Percentiles rank a stretch among this genome's conserved stretches.
Conservation (phyloP, 2,113 vertebrate genomes). For the Cyanistes caeruleus region DNA sequence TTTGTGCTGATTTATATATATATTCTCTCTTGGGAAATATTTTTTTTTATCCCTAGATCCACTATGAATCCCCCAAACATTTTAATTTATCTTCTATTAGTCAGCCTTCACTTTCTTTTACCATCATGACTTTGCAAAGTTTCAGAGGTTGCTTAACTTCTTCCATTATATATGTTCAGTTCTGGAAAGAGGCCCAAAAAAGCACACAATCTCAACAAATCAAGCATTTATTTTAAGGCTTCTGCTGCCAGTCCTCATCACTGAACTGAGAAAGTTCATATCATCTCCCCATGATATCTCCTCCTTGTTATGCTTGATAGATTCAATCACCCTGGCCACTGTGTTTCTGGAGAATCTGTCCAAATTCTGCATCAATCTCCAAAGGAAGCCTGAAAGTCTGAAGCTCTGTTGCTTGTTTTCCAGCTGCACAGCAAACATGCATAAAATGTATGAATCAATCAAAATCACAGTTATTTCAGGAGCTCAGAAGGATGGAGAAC, state of each 20-base stretch:
- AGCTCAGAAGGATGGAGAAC: background rate
- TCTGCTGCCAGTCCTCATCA: conserved; percentile 9
- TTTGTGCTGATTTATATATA: background rate
- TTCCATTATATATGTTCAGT: background rate
- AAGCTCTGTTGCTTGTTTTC: background rate
- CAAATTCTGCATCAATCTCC: background rate
- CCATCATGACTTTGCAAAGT: background rate
- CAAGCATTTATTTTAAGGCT: background rate
- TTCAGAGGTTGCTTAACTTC: background rate
- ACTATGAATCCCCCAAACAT: background rate
- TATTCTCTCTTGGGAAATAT: background rate
- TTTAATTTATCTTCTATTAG: background rate
- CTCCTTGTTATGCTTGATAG: background rate
- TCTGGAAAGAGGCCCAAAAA: background rate
- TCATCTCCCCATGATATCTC: background rate
- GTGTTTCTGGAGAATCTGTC: background rate
- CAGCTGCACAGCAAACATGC: background rate
- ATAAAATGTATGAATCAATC: background rate
- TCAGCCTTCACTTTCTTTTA: background rate
- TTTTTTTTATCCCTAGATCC: background rate
- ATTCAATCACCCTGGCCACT: background rate
- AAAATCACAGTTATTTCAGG: background rate
- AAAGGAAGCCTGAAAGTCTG: background rate
- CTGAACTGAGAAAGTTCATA: background rate
- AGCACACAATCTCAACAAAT: background rate